phyloP scores from a whole-genome alignment of 1,140 invertebrate genomes.

The Homarus americanus region DNA sequence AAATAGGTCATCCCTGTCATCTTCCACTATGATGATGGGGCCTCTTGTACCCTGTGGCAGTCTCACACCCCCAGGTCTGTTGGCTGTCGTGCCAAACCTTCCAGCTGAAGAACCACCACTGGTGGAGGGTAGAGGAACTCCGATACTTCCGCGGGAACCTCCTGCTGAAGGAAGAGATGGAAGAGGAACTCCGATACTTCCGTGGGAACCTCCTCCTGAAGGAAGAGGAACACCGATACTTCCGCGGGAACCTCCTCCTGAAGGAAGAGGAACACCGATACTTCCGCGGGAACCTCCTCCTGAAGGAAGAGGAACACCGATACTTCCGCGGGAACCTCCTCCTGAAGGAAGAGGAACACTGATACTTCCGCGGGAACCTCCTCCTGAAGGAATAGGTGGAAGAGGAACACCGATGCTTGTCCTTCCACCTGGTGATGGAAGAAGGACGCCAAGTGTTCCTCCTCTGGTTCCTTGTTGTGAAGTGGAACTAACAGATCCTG shows the following conservation, averaged over 20 bases:
- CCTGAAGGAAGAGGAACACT: background rate
- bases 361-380: background rate
- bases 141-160: background rate
- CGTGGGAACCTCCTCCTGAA: background rate
- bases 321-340: background rate
- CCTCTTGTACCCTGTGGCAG: slow-evolving; percentile 9
- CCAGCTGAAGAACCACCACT: background rate
- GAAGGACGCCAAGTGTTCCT: too few relatives aligned
- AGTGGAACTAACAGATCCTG: slow-evolving; percentile 11
- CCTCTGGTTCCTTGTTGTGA: background rate
- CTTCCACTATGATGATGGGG: slow-evolving; percentile 48
- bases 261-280: slow-evolving; percentile 4
- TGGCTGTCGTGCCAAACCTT: background rate
- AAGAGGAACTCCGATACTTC: slow-evolving; percentile 5
- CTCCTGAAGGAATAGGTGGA: background rate
- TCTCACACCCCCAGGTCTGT: background rate
- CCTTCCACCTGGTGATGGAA: background rate
- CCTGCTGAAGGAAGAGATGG: background rate
- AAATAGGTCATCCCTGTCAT: slow-evolving; percentile 18
- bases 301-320: slow-evolving; percentile 18
- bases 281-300: background rate
- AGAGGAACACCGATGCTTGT: background rate
- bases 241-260: background rate
- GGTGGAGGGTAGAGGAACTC: background rate
- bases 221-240: slow-evolving; percentile 9